These are phyloP conservation scores for Pipistrellus kuhlii DNA, from an alignment of 2,797 vertebrate genomes.

Conservation along the genomic window DNA sequence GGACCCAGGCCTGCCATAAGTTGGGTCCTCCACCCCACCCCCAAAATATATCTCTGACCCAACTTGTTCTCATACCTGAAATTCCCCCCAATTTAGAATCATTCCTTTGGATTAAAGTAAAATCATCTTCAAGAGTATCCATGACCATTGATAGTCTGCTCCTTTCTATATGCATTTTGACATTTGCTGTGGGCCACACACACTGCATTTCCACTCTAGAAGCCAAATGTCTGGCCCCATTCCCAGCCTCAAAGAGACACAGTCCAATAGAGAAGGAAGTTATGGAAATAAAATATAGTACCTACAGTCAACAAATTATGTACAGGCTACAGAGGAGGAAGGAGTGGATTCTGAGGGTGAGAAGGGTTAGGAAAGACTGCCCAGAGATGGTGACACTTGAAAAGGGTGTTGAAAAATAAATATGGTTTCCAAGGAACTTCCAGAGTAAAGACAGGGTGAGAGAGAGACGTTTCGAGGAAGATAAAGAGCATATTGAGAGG, in stretches of 20 bases:
- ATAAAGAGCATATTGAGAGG: not conserved
- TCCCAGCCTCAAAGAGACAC: not conserved
- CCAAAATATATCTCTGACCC: not conserved
- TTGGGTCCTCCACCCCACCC: not conserved
- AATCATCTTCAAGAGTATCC: not conserved
- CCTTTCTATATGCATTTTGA: not conserved
- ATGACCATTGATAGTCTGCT: not conserved
- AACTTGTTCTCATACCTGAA: not conserved
- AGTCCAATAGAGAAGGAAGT: not conserved
- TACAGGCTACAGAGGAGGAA: not conserved
- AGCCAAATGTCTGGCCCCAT: not conserved
- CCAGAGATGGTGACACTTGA: not conserved
- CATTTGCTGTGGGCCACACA: not conserved
- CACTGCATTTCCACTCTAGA: not conserved
- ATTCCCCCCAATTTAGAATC: not conserved
- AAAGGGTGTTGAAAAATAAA: not conserved
- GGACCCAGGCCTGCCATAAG: not conserved
- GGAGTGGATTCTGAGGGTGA: not conserved
- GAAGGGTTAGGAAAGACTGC: not conserved
- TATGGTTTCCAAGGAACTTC: not conserved
- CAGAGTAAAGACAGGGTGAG: not conserved
- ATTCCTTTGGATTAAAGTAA: slow-evolving; percentile 25
- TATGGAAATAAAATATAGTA: not conserved
- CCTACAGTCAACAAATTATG: not conserved
- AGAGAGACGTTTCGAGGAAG: not conserved